Conservation (phyloP, 1,140 invertebrate species). For the Latrodectus geometricus region DNA sequence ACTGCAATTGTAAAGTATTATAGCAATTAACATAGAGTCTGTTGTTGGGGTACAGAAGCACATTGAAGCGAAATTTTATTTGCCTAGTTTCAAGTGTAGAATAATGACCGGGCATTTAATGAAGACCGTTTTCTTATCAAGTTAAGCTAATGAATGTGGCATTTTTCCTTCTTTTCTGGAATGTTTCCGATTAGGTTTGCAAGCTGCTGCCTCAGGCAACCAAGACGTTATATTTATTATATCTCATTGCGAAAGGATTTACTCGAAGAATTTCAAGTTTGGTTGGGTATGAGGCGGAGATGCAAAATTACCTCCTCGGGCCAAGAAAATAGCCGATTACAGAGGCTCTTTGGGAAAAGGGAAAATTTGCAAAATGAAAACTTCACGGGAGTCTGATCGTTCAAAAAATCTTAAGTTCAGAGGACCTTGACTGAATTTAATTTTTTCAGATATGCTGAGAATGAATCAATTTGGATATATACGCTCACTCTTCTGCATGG, state of each 20-base stretch:
- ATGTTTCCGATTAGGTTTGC: constrained; percentile 50
- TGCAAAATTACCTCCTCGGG: constrained; percentile 50
- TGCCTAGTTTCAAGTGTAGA: constrained; percentile 49
- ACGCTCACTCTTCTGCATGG: too few relatives aligned
- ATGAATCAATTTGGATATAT: too few relatives aligned
- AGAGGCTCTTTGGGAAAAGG: constrained; percentile 10
- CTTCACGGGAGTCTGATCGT: constrained; percentile 5
- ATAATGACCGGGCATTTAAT: constrained; percentile 60
- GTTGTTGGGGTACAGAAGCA: too few relatives aligned
- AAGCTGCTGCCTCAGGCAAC: constrained; percentile 11
- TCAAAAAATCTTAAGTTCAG: too few relatives aligned
- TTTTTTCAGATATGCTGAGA: too few relatives aligned
- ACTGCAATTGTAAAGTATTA: too few relatives aligned
- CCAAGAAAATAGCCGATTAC: constrained; percentile 45
- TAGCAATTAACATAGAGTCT: too few relatives aligned
- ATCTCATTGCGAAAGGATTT: constrained; percentile 58
- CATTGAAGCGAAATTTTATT: constrained; percentile 30
- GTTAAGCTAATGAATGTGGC: constrained; percentile 60
- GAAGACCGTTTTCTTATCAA: constrained; percentile 61
- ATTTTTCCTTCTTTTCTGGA: constrained; percentile 47
- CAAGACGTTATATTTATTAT: constrained; percentile 53
- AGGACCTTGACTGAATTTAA: too few relatives aligned
- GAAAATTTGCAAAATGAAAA: constrained; percentile 39
- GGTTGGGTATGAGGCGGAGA: constrained; percentile 16
- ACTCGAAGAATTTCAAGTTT: constrained; percentile 45